Evolutionary conservation across 23 tunicate species (phyloP), one percentile per base, ranked within the genome.

Genomic region (Ascidia mentula): DNA sequence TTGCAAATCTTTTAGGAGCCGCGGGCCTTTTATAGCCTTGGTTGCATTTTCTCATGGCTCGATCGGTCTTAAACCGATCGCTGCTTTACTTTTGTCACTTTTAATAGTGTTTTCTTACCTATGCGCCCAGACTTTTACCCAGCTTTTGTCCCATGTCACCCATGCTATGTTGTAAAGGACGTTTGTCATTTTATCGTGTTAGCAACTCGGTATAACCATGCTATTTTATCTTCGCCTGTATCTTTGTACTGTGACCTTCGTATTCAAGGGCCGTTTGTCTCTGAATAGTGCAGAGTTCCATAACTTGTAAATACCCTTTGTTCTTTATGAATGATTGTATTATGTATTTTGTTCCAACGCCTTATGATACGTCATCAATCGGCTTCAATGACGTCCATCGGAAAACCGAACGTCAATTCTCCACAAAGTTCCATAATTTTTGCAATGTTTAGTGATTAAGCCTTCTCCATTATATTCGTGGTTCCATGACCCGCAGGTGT

Each of bases 241-340:
- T 53, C 65, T 53, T 53, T 53, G 65, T 53, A 53, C 65, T 53
- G 65, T 53, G 65, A 53, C 65, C 65, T 28, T 53, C 24, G 65
- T 53, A 28, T 53, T 20, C 65, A 53, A 28, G 2, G 65, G 65
- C 65, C 65, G 22, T 53, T 26, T 53, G 65, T 53, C 22, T 20
- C 13, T 9, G 65, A 28, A 26, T 28, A 20, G 65, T 53, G 65
- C 24, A 28, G 28, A 53, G 65, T 53, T 53, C 65, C 65, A 53
- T 53, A 53, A 53, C 65, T 53, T 53, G 65, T 53, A 53, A 5
- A 53, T 53, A 53, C 24, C 65, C 65, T 53, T 53, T 53, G 65
- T 53, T 6, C 24, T 28, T 26, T 53, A 28, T 53, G 13, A 53
- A 3, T 28, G 65, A 26, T 9, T 53, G 13, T 53, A 9, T 53